Conservation (phyloP, 2,888 invertebrate genomes). For the Heliconius erato region DNA sequence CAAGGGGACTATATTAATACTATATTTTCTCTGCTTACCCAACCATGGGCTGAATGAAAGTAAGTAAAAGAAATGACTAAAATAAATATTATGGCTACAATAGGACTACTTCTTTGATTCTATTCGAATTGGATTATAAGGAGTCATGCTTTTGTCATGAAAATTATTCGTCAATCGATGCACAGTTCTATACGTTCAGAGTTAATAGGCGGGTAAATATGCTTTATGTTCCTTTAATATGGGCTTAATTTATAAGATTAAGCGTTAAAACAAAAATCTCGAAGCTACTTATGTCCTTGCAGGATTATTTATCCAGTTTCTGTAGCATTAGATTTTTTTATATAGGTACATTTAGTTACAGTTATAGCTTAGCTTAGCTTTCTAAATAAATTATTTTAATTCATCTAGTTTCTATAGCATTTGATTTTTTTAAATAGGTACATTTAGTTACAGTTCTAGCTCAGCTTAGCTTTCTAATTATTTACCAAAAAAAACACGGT, state of each 20-base stretch:
- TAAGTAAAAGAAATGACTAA: not conserved
- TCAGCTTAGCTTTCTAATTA: too few species aligned
- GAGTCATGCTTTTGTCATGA: not conserved
- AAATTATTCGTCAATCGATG: conserved; percentile 28
- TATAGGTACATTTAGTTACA: not conserved
- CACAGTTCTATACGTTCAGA: conserved; percentile 56
- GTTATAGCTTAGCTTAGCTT: too few species aligned
- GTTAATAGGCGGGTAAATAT: conserved; percentile 59
- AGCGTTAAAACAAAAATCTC: conserved; percentile 16
- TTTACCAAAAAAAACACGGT: too few species aligned
- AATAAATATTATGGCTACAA: not conserved
- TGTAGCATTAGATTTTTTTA: not conserved
- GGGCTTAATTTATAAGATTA: conserved; percentile 29
- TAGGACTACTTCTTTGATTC: not conserved
- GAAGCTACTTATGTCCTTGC: not conserved
- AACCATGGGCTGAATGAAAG: not conserved
- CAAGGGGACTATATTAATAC: not conserved
- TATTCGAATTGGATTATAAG: not conserved
- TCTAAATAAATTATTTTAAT: too few species aligned
- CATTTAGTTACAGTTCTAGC: not conserved
- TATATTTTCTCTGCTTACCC: too few species aligned
- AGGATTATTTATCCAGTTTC: not conserved
- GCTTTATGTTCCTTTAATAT: not conserved
- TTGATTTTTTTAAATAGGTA: not conserved
- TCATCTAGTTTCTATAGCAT: not conserved